Conservation (phyloP, 2,113 vertebrate species). For the Pavo muticus region DNA sequence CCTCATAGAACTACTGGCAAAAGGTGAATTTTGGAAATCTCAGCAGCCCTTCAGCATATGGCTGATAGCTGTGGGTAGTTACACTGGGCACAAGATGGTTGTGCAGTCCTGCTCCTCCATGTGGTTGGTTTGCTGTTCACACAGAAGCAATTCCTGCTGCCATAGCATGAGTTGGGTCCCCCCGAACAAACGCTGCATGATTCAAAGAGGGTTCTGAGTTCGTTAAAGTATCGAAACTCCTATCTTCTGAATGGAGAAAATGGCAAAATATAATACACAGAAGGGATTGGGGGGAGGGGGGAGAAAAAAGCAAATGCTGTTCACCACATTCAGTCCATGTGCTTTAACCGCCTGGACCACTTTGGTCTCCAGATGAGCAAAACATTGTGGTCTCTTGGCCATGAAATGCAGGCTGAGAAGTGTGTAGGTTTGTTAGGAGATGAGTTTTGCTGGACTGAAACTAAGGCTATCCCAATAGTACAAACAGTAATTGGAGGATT, state of each 20-base stretch:
- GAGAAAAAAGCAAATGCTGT: not conserved
- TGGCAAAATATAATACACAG: rapidly evolving
- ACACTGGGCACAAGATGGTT: rapidly evolving
- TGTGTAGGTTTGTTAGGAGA: not conserved
- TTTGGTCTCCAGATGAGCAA: not conserved
- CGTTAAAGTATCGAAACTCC: not conserved
- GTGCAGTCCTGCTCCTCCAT: not conserved
- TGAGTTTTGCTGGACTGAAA: not conserved
- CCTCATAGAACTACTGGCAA: not conserved
- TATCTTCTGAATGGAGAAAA: not conserved
- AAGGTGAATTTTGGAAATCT: not conserved
- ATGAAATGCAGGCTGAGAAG: not conserved
- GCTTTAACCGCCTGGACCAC: not conserved
- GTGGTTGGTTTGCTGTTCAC: not conserved
- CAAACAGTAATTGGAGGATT: not conserved
- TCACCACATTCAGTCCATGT: not conserved
- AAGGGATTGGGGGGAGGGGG: not conserved
- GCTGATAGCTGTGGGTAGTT: not conserved
- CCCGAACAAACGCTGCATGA: rapidly evolving
- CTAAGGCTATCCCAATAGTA: not conserved
- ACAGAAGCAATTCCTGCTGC: not conserved
- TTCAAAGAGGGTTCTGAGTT: not conserved
- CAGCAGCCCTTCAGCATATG: not conserved
- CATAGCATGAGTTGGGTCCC: not conserved
- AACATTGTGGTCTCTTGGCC: not conserved